Base-by-base conservation (phyloP, 53 echinoderm and acorn worm genomes). In the Antedon mediterranea region DNA sequence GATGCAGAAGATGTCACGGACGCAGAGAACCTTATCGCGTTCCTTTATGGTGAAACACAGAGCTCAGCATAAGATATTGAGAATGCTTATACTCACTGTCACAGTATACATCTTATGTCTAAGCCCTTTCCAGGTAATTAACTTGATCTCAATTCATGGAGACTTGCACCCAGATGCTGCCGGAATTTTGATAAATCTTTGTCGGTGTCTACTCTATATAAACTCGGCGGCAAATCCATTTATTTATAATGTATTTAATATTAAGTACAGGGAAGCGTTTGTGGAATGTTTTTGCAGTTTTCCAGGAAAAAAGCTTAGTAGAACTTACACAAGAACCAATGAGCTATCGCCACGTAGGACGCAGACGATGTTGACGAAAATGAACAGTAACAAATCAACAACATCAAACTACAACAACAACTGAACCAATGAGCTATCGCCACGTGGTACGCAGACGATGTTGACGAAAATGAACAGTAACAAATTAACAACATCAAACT, bases 1-100 rank as follows among this genome's bases (percentile, higher is more conserved):
- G 71, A 70, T 82, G 57, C 82, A 76, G 70, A 82, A 82, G 76
- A 82, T 72, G 43, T 74, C 2, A 29, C 7, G 28, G 3, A 43
- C 74, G 74, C 81, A 74, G 32, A 74, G 33, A 14, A 32, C 13
- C 71, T 43, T 26, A 34, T 72, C 32, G 43, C 78, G 57, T 57
- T 57, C 57, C 18, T 57, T 57, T 18, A 57, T 57, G 57, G 57
- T 57, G 2, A 57, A 57, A 26, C 57, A 57, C 26, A 57, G 57
- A 23, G 57, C 57, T 57, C 57, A 57, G 57, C 3, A 57, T 18
- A 57, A 57, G 23, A 57, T 57, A 57, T 23, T 57, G 57, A 6
- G 57, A 57, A 57, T 57, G 57, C 57, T 57, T 57, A 18, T 57
- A 13, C 57, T 57, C 23, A 57, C 57, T 23, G 57, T 57, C 20